Conservation (phyloP, 2,888 invertebrate species). For the Noctua comes region DNA sequence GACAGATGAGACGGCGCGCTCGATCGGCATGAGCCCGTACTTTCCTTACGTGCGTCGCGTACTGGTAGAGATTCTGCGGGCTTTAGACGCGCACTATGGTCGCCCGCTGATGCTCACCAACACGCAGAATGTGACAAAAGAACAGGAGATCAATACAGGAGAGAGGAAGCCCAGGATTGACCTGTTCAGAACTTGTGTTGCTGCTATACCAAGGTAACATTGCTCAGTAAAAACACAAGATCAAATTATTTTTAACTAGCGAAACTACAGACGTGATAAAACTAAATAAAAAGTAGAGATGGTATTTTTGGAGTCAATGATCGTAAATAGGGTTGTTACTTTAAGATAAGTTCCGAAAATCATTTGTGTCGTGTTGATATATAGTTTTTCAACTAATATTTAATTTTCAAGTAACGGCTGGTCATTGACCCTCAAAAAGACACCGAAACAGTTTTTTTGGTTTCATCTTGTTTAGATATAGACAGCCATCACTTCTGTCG, state of each 20-base stretch:
- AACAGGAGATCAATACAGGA: slow-evolving; percentile 97
- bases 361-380: background rate
- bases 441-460: background rate
- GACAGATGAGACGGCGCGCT: slow-evolving; percentile 98
- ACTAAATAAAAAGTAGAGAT: background rate
- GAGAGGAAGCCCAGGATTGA: slow-evolving; percentile 99
- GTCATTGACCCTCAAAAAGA: background rate
- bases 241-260: background rate
- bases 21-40: slow-evolving; percentile 99
- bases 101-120: slow-evolving; percentile 99
- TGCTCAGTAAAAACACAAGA: background rate
- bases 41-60: slow-evolving; percentile 98
- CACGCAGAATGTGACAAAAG: slow-evolving; percentile 98
- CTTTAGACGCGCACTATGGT: slow-evolving; percentile 98
- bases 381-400: background rate
- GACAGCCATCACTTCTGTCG: background rate
- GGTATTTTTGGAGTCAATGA: background rate
- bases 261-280: background rate
- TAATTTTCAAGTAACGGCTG: background rate
- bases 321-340: background rate
- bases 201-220: slow-evolving; percentile 95
- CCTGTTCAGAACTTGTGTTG: slow-evolving; percentile 99
- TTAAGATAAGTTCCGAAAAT: too few species aligned
- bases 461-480: background rate
- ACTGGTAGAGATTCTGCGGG: slow-evolving; percentile 98